Percentiles rank a stretch among this genome's conserved stretches.
Conservation (phyloP, 1,140 invertebrate species). For the Ruditapes philippinarum region DNA sequence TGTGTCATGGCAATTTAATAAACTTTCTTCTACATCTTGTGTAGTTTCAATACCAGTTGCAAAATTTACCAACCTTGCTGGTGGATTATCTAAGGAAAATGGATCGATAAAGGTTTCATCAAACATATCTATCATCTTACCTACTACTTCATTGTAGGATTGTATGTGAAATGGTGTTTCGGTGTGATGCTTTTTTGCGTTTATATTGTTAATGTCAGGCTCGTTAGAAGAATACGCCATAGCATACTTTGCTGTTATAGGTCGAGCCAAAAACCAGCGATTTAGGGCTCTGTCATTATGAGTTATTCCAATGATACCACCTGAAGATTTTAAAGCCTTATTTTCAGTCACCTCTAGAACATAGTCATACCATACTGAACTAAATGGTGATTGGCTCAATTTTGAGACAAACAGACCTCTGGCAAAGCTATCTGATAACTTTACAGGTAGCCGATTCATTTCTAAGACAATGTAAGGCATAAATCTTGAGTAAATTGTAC, state of each 20-base stretch:
- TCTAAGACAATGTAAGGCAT: conserved; percentile 16
- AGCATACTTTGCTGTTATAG: conserved; percentile 24
- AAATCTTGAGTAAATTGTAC: neutral
- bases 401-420: neutral
- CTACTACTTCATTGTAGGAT: conserved; percentile 16
- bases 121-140: conserved; percentile 7
- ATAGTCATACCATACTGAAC: conserved; percentile 53
- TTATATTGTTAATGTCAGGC: too few relatives aligned
- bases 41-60: neutral
- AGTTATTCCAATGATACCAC: conserved; percentile 54
- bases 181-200: neutral
- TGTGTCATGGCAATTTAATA: neutral
- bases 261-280: conserved; percentile 41
- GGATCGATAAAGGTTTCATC: conserved; percentile 39
- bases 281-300: neutral
- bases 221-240: too few relatives aligned
- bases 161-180: conserved; percentile 3
- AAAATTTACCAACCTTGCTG: conserved; percentile 23
- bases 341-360: conserved; percentile 37
- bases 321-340: conserved; percentile 26
- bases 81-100: neutral
- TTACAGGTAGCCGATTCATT: conserved; percentile 4
- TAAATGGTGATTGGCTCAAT: conserved; percentile 16
- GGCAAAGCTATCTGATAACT: neutral
- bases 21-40: neutral